Evolutionary conservation across 2,797 vertebrate species (phyloP).

Genomic region (Diplodus sargus): DNA sequence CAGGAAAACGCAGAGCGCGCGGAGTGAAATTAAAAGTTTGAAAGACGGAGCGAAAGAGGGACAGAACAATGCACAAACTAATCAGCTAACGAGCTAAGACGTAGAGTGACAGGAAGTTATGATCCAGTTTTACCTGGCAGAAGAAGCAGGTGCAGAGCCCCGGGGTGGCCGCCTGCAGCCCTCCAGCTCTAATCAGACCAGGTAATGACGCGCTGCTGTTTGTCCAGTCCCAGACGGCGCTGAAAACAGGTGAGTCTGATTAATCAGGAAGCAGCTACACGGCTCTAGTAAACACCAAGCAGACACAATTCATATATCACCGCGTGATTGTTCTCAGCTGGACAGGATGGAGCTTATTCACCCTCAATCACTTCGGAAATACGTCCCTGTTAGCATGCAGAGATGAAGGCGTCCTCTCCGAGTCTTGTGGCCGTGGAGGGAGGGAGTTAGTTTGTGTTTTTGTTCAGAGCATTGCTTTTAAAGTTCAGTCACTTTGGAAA

Average conservation of each 20-base stretch:
- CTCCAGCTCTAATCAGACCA: slow-evolving; percentile 71
- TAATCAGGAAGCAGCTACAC: slow-evolving; percentile 68
- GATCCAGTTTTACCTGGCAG: slow-evolving; percentile 29
- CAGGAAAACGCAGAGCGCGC: not conserved
- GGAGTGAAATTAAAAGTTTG: not conserved
- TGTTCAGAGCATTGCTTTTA: slow-evolving; percentile 23
- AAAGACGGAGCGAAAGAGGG: not conserved
- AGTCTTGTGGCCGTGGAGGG: not conserved
- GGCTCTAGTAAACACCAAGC: slow-evolving; percentile 66
- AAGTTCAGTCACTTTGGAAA: slow-evolving; percentile 17
- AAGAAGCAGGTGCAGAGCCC: slow-evolving; percentile 68
- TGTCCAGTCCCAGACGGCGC: slow-evolving; percentile 69
- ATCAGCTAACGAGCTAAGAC: slow-evolving; percentile 21
- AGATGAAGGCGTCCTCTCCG: not conserved
- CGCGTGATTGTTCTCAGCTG: slow-evolving; percentile 77
- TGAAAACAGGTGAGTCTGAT: slow-evolving; percentile 75
- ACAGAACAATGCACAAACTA: not conserved
- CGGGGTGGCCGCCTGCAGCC: slow-evolving; percentile 55
- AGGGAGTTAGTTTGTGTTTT: slow-evolving; percentile 3
- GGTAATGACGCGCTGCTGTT: slow-evolving; percentile 72
- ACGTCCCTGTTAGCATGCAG: slow-evolving; percentile 31
- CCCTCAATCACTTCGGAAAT: slow-evolving; percentile 60
- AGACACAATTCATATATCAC: slow-evolving; percentile 72
- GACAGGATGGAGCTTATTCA: slow-evolving; percentile 66
- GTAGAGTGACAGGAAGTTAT: slow-evolving; percentile 6